Conservation (phyloP, 2,797 vertebrate genomes). For the Lepilemur ruficaudatus region DNA sequence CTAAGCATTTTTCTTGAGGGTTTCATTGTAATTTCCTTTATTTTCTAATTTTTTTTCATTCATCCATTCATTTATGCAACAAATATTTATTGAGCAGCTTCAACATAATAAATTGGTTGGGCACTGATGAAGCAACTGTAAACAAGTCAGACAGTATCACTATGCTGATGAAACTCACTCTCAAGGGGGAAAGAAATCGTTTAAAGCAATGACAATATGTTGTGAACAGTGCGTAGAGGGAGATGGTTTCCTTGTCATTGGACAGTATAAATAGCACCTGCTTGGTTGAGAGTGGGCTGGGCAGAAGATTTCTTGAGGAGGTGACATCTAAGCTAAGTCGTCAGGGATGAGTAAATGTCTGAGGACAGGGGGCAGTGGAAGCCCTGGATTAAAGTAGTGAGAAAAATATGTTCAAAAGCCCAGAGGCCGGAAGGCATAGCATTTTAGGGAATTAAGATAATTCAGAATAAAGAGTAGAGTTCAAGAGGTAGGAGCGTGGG, state of each 20-base stretch:
- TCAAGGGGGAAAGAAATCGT: background rate
- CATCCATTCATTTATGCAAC: background rate
- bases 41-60: background rate
- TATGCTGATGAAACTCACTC: background rate
- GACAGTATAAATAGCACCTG: background rate
- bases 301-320: background rate
- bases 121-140: background rate
- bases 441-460: background rate
- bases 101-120: background rate
- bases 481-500: background rate
- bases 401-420: background rate
- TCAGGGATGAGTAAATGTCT: background rate
- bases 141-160: background rate
- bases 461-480: background rate
- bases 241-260: background rate
- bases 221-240: background rate
- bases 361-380: background rate
- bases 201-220: background rate
- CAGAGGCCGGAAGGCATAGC: background rate
- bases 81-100: background rate
- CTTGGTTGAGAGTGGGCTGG: background rate
- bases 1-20: background rate
- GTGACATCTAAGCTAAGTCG: background rate
- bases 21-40: background rate
- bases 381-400: background rate